phyloP scores from a whole-genome alignment of 2,797 vertebrate genomes.

The Brotogeris chrysoptera region DNA sequence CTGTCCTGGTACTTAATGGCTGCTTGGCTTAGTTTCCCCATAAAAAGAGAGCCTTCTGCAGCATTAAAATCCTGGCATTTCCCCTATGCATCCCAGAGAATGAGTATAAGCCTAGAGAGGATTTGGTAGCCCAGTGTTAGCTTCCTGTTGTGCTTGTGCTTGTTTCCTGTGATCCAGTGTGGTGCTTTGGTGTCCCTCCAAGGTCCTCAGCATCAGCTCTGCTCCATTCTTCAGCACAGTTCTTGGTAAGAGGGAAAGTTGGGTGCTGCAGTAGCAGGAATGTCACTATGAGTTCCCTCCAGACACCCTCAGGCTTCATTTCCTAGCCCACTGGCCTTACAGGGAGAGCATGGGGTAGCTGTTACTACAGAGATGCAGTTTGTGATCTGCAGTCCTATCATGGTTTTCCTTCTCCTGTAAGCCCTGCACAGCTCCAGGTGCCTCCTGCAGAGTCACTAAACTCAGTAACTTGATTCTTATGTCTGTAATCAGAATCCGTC shows the following conservation, averaged over 20 bases:
- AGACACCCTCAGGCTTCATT: accelerated
- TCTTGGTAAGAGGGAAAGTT: not conserved
- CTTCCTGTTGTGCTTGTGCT: not conserved
- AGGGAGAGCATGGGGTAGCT: not conserved
- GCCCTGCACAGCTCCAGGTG: not conserved
- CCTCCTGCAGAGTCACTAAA: not conserved
- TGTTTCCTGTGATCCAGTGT: not conserved
- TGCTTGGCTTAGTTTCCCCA: accelerated
- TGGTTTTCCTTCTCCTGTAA: not conserved
- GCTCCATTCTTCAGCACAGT: accelerated
- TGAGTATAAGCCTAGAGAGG: not conserved
- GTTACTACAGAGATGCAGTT: not conserved
- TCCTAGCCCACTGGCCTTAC: not conserved
- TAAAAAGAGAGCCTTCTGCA: not conserved
- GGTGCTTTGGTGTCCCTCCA: not conserved
- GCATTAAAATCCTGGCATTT: not conserved
- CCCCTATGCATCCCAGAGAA: not conserved
- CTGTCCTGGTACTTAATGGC: not conserved
- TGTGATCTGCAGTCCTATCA: not conserved
- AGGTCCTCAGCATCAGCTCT: accelerated
- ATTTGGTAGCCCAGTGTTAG: not conserved
- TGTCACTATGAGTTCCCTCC: not conserved
- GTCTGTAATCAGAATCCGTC: conserved; percentile 48
- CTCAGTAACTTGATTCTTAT: not conserved
- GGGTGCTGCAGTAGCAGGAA: not conserved